These are phyloP conservation scores for Oasisia sp. DNA, from an alignment of 2,888 invertebrate genomes.

Conservation along the genomic window DNA sequence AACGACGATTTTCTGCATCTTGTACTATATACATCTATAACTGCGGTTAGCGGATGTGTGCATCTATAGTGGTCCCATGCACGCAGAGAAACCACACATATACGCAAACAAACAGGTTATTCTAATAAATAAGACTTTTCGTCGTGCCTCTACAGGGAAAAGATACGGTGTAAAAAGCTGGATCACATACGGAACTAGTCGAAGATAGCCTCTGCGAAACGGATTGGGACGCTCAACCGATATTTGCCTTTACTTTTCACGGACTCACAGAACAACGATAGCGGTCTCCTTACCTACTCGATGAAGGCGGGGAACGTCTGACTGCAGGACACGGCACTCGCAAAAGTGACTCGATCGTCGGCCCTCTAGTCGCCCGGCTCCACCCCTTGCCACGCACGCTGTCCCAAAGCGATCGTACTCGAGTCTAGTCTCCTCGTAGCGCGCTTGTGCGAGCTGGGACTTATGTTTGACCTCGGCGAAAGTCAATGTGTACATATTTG, in stretches of 20 bases:
- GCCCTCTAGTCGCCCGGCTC: not conserved
- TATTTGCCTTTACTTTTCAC: not conserved
- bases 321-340: not conserved
- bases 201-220: not conserved
- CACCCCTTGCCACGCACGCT: not conserved
- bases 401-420: not conserved
- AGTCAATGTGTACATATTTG: conserved; percentile 10
- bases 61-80: not conserved
- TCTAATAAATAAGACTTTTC: not conserved
- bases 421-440: not conserved
- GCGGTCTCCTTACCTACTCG: conserved; percentile 5
- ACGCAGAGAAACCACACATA: not conserved
- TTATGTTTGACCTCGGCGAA: conserved; percentile 4
- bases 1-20: conserved; percentile 2
- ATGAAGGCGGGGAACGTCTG: not conserved
- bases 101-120: not conserved
- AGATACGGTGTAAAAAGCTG: not conserved
- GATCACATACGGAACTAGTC: not conserved
- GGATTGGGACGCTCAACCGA: not conserved
- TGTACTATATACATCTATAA: not conserved
- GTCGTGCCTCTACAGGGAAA: not conserved
- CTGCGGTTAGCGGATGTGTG: not conserved
- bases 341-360: not conserved
- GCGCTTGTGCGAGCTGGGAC: not conserved
- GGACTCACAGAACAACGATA: not conserved